Conservation (phyloP, 2,888 invertebrate species). For the Bombylius discolor region DNA sequence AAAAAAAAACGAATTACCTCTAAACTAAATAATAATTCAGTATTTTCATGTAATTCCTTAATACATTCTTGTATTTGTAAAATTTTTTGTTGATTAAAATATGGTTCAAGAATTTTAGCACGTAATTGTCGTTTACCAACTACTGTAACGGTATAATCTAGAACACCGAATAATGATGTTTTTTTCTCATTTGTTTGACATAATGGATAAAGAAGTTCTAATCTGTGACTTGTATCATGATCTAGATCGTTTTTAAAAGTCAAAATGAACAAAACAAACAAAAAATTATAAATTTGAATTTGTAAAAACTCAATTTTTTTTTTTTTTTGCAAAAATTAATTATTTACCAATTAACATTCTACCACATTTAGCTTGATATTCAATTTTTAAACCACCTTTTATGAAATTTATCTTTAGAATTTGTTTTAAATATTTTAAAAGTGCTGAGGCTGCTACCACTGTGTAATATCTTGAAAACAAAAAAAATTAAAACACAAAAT, state of each 20-base stretch:
- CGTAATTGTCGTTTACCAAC: conserved; percentile 69
- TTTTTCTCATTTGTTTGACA: conserved; percentile 33
- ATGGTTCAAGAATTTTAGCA: conserved; percentile 69
- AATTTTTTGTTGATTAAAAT: conserved; percentile 52
- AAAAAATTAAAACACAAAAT: too few species aligned
- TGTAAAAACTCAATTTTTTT: too few species aligned
- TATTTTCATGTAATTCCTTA: conserved; percentile 57
- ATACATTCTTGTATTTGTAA: conserved; percentile 59
- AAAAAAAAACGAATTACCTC: conserved; percentile 38
- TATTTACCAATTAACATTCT: conserved; percentile 66
- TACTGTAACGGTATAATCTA: conserved; percentile 55
- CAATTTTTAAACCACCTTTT: conserved; percentile 61
- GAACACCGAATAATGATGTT: conserved; percentile 48
- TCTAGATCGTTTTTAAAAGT: conserved; percentile 42
- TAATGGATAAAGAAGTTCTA: conserved; percentile 55
- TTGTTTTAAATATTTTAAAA: conserved; percentile 72
- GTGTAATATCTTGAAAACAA: conserved; percentile 60
- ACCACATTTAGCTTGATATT: conserved; percentile 69
- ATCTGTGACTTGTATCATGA: conserved; percentile 61
- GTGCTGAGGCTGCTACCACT: conserved; percentile 68
- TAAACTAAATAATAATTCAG: conserved; percentile 49
- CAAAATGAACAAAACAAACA: not conserved
- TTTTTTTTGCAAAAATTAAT: not conserved
- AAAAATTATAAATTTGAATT: too few species aligned
- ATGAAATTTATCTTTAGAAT: conserved; percentile 63